Evolutionary conservation across 2,113 vertebrate genomes (phyloP).

Genomic region (Hoplias malabaricus): DNA sequence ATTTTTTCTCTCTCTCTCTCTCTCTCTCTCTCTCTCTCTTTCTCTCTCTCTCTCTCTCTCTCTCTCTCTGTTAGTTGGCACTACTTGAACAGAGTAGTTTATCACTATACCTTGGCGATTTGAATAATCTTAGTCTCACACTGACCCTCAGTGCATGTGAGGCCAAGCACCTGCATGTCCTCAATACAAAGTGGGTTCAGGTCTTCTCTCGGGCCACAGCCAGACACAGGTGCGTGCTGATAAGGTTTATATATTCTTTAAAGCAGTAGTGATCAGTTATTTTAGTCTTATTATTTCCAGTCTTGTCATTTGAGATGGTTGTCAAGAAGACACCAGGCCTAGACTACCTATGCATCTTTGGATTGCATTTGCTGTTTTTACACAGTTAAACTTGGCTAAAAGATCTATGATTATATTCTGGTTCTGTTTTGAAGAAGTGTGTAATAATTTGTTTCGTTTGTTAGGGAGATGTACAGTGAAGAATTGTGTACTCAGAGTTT

Average conservation of each 20-base stretch:
- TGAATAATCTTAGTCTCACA: conserved; percentile 75
- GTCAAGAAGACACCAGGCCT: too few relatives aligned
- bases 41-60: not conserved
- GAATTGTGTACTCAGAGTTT: conserved; percentile 70
- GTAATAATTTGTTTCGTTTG: conserved; percentile 5
- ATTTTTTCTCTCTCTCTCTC: too few relatives aligned
- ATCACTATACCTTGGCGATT: conserved; percentile 72
- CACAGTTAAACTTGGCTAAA: too few relatives aligned
- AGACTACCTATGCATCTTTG: not conserved
- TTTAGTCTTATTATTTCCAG: too few relatives aligned
- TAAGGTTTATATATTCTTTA: too few relatives aligned
- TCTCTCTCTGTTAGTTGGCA: conserved; percentile 46
- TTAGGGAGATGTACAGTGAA: conserved; percentile 68
- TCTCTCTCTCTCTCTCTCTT: not conserved
- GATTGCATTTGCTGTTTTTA: not conserved
- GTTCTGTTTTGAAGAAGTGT: not conserved
- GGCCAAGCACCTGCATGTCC: conserved; percentile 70
- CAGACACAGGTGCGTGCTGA: conserved; percentile 74
- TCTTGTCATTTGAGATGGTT: not conserved
- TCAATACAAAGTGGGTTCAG: conserved; percentile 77
- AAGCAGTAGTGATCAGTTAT: not conserved
- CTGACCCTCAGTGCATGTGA: conserved; percentile 68
- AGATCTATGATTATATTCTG: not conserved
- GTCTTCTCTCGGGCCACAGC: conserved; percentile 67
- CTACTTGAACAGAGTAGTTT: conserved; percentile 73